Evolutionary conservation across 2,888 invertebrate genomes (phyloP).

Genomic region (Platycheirus albimanus): DNA sequence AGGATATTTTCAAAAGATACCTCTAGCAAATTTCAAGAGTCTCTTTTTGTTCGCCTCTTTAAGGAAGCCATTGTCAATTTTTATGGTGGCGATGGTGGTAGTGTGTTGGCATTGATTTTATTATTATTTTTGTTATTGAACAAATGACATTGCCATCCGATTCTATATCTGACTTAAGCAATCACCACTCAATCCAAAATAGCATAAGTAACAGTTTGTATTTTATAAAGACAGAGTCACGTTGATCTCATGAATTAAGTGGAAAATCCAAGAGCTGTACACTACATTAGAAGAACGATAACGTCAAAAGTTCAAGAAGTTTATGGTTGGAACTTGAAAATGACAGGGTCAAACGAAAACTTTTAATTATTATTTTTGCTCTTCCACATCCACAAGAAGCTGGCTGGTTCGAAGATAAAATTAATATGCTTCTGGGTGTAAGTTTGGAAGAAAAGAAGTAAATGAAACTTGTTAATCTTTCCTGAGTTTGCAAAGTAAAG

Average conservation of each 20-base stretch:
- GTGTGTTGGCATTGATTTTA: constrained; percentile 51
- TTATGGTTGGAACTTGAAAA: not conserved
- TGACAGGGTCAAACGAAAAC: constrained; percentile 24
- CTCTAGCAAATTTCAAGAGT: not conserved
- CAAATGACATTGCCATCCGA: constrained; percentile 42
- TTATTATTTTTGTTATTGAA: constrained; percentile 36
- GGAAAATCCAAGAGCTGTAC: not conserved
- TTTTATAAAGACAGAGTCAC: not conserved
- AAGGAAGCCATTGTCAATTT: constrained; percentile 36
- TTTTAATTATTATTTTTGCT: constrained; percentile 32
- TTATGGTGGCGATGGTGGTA: too few species aligned
- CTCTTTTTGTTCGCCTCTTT: constrained; percentile 29
- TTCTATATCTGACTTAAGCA: constrained; percentile 39
- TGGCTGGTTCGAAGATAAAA: not conserved
- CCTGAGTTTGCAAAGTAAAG: not conserved
- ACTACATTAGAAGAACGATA: constrained; percentile 1
- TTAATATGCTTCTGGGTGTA: not conserved
- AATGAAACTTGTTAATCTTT: constrained; percentile 14
- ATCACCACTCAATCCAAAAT: constrained; percentile 58
- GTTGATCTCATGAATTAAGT: not conserved
- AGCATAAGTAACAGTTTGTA: constrained; percentile 9
- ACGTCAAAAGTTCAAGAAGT: constrained; percentile 8
- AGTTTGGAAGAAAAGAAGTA: not conserved
- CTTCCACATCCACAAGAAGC: not conserved
- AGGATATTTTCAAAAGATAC: constrained; percentile 2